Percentiles rank a stretch among this genome's conserved stretches.
phyloP scores from a whole-genome alignment of 1,140 invertebrate genomes.

The Drosophila obscura region DNA sequence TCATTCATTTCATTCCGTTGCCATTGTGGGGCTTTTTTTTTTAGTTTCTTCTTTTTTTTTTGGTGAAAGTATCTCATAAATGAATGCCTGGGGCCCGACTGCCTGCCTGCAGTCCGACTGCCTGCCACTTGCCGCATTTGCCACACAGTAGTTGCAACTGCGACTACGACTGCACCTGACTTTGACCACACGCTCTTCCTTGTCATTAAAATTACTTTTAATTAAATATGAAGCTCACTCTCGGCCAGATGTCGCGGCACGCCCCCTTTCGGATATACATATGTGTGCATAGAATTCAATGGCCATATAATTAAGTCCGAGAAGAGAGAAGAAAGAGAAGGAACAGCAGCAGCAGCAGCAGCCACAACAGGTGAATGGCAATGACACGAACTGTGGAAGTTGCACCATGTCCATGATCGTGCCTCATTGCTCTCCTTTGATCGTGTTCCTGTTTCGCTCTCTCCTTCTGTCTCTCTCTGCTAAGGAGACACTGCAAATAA shows the following conservation, averaged over 20 bases:
- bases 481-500: no score
- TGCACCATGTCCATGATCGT: slow-evolving; percentile 47
- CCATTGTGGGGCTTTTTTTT: slow-evolving; percentile 36
- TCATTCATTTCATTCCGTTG: slow-evolving; percentile 20
- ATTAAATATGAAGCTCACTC: slow-evolving; percentile 68
- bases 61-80: slow-evolving; percentile 81
- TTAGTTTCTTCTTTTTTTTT: slow-evolving; percentile 40
- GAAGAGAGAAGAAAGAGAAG: neutral
- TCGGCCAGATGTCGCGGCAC: slow-evolving; percentile 56
- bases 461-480: no score
- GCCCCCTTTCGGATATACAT: slow-evolving; percentile 48
- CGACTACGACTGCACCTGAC: neutral
- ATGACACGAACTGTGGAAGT: slow-evolving; percentile 65
- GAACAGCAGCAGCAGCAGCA: slow-evolving; percentile 23
- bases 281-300: slow-evolving; percentile 42
- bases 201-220: slow-evolving; percentile 71
- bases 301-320: slow-evolving; percentile 70
- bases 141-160: slow-evolving; percentile 16
- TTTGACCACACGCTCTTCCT: neutral
- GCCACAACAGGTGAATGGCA: slow-evolving; percentile 72
- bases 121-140: slow-evolving; percentile 38
- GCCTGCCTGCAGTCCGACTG: neutral
- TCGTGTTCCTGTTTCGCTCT: slow-evolving; percentile 36
- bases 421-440: slow-evolving; percentile 44
- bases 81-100: slow-evolving; percentile 32